These are phyloP conservation scores for Emydura subglobosa DNA, from an alignment of 2,113 vertebrate species.

Conservation along the genomic window DNA sequence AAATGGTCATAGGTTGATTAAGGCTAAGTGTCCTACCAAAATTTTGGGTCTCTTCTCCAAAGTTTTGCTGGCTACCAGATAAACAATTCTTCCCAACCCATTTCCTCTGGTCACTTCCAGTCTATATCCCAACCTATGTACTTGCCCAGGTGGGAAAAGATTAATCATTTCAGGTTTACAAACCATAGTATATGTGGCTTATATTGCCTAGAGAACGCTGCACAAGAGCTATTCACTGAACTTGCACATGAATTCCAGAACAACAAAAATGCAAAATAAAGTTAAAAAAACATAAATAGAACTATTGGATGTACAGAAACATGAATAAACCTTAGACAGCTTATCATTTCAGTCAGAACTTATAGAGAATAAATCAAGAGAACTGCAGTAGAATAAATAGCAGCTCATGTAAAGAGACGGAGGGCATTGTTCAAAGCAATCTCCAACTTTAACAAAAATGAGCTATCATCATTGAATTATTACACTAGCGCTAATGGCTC, in stretches of 20 bases:
- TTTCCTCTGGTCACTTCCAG: background rate
- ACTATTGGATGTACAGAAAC: accelerated
- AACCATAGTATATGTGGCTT: accelerated
- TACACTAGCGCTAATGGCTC: background rate
- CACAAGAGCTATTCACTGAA: background rate
- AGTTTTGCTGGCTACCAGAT: background rate
- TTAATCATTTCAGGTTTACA: background rate
- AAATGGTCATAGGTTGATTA: background rate
- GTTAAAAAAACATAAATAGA: background rate
- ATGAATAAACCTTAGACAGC: background rate
- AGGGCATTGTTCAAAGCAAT: background rate
- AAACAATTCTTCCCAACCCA: background rate
- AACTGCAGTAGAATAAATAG: background rate
- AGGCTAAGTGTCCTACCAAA: background rate
- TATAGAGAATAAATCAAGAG: background rate
- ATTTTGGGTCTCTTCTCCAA: background rate
- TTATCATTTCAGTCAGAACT: background rate
- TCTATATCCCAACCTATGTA: background rate
- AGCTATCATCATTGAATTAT: background rate
- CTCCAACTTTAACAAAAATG: background rate
- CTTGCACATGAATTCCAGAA: background rate
- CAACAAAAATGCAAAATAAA: background rate
- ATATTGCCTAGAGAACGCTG: background rate
- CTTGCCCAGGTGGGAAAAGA: background rate
- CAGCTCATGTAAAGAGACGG: background rate